Conservation (phyloP, 2,113 vertebrate genomes). For the Albula glossodonta region DNA sequence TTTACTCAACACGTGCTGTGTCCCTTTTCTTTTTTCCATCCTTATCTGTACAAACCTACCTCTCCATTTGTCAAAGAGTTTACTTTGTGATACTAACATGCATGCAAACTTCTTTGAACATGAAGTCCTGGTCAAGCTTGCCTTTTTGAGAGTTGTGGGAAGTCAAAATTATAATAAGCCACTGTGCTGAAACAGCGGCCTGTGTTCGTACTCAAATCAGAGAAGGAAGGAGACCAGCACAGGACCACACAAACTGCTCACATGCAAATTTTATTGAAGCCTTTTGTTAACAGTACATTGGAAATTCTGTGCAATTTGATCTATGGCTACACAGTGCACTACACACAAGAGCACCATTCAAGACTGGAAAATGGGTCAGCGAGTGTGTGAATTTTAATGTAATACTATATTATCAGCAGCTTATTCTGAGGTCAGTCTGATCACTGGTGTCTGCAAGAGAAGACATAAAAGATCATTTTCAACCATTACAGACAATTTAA, state of each 20-base stretch:
- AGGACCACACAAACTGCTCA: neutral
- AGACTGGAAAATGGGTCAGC: neutral
- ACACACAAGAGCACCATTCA: neutral
- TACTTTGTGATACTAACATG: neutral
- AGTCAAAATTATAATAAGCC: neutral
- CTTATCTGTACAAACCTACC: neutral
- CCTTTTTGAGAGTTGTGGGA: neutral
- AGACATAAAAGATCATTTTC: neutral
- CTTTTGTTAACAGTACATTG: neutral
- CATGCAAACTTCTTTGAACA: neutral
- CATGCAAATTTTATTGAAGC: neutral
- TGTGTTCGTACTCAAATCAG: neutral
- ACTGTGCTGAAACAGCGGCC: neutral
- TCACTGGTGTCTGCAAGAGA: neutral
- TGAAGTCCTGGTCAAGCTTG: neutral
- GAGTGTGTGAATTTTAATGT: neutral
- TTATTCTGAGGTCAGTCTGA: neutral
- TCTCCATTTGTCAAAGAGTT: neutral
- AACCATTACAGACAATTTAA: neutral
- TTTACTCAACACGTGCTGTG: neutral
- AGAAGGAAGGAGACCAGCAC: neutral
- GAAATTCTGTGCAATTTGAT: neutral
- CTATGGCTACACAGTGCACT: neutral
- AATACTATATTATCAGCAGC: neutral
- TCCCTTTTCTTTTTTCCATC: neutral